Conservation (phyloP, 1,140 invertebrate genomes). For the Drosophila rufa region DNA sequence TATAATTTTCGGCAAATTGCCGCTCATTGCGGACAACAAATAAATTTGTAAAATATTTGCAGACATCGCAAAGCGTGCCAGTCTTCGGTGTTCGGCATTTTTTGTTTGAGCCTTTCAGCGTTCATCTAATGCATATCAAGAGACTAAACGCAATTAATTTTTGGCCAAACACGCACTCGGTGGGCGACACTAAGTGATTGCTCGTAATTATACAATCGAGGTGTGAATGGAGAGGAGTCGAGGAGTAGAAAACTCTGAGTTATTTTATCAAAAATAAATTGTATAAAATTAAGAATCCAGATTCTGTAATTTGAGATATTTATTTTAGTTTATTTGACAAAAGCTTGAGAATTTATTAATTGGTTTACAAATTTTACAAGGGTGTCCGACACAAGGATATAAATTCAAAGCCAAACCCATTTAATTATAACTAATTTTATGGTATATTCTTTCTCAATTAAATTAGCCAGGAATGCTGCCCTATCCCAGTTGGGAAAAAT, state of each 20-base stretch:
- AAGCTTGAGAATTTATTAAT: too few relatives aligned
- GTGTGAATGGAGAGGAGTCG: neutral
- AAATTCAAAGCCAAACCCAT: neutral
- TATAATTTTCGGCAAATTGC: constrained; percentile 31
- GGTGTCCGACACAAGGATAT: neutral
- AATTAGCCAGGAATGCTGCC: neutral
- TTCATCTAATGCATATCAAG: constrained; percentile 67
- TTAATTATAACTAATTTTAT: too few relatives aligned
- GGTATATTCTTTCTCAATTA: neutral
- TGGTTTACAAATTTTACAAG: too few relatives aligned
- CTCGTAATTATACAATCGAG: constrained; percentile 16
- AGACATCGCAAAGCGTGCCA: constrained; percentile 42
- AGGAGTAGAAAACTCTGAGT: neutral
- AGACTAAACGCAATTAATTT: constrained; percentile 66
- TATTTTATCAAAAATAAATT: neutral
- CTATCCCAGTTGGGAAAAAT: neutral
- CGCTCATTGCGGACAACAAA: constrained; percentile 41
- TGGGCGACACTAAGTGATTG: neutral
- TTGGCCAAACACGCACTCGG: constrained; percentile 23
- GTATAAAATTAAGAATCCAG: too few relatives aligned
- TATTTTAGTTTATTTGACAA: too few relatives aligned
- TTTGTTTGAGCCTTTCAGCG: constrained; percentile 29
- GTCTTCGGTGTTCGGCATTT: constrained; percentile 14
- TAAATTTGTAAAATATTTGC: constrained; percentile 37
- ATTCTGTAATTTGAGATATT: too few relatives aligned